phyloP scores from a whole-genome alignment of 2,888 invertebrate species.

The Conus canariensis region DNA sequence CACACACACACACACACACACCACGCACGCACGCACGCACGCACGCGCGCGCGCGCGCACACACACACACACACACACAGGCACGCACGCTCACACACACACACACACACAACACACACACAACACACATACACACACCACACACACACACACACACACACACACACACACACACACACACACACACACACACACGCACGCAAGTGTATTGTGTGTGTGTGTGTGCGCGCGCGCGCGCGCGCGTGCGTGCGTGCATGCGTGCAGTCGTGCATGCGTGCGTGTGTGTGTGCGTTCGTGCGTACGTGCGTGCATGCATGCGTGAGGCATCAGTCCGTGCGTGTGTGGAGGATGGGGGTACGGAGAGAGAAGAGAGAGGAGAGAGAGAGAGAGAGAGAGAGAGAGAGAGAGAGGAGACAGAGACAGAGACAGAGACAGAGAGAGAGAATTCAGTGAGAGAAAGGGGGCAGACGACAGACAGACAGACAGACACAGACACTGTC shows the following conservation, averaged over 20 bases:
- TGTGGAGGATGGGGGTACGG: not conserved
- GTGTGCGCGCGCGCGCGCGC: not conserved
- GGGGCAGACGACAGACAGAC: not conserved
- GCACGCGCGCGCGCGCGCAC: no score
- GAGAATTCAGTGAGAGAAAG: not conserved
- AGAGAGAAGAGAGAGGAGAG: not conserved
- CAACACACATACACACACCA: no score
- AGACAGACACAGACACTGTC: not conserved
- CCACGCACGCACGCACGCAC: no score
- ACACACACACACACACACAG: no score
- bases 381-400: not conserved
- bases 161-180: no score
- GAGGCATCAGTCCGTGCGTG: not conserved
- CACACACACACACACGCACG: no score
- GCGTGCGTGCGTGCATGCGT: not conserved
- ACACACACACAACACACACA: no score
- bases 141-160: no score
- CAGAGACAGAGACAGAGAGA: not conserved
- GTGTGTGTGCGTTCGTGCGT: not conserved
- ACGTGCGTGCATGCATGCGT: not conserved
- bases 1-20: no score
- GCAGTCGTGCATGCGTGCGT: not conserved
- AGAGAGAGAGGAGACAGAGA: not conserved
- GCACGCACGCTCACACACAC: no score
- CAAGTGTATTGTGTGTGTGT: no score